A percentile compares a stretch with the other conserved stretches of the same genome.
These are phyloP conservation scores for Neotoxoptera formosana DNA, from an alignment of 1,140 invertebrate genomes.

Conservation along the genomic window DNA sequence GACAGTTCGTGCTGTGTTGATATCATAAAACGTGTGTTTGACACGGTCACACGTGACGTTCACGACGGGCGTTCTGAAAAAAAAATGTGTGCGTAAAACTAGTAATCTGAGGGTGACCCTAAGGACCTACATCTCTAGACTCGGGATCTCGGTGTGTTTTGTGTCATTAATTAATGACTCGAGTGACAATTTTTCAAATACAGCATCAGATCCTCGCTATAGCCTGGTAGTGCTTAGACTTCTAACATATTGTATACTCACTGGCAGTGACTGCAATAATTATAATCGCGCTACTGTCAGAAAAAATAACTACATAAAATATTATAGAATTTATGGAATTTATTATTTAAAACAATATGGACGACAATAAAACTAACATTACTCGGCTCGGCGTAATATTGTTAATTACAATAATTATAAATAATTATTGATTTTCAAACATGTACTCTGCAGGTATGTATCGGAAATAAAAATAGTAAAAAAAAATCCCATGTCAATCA, in stretches of 20 bases:
- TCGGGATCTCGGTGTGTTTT: neutral
- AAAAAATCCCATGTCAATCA: too few relatives aligned
- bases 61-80: slow-evolving; percentile 35
- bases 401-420: neutral
- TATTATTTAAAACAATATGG: neutral
- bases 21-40: slow-evolving; percentile 31
- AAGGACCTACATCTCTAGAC: slow-evolving; percentile 2
- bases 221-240: neutral
- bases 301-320: neutral
- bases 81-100: slow-evolving; percentile 39
- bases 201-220: neutral
- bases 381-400: neutral
- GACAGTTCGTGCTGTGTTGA: neutral
- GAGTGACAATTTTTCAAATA: slow-evolving; percentile 22
- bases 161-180: slow-evolving; percentile 2
- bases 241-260: neutral
- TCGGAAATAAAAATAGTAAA: too few relatives aligned
- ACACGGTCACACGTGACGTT: slow-evolving; percentile 50
- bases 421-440: too few relatives aligned
- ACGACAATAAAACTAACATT: neutral
- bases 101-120: slow-evolving; percentile 35
- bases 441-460: too few relatives aligned
- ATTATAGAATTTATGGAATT: neutral
- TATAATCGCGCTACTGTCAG: neutral
- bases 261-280: too few relatives aligned